These are phyloP conservation scores for Lobophora halterata DNA, from an alignment of 2,888 invertebrate species.

Conservation along the genomic window DNA sequence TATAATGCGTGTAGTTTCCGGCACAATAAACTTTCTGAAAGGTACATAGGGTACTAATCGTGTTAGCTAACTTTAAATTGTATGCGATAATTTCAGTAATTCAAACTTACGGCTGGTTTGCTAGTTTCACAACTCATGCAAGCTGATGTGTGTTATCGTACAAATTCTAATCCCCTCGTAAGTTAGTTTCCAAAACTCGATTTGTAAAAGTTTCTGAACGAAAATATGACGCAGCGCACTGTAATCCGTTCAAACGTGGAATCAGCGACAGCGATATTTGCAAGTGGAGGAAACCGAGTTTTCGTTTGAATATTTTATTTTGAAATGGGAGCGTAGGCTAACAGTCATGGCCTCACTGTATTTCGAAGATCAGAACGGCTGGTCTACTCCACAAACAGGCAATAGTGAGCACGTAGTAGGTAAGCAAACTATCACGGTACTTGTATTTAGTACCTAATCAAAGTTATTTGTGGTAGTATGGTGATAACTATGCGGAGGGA, in stretches of 20 bases:
- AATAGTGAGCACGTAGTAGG: too few relatives aligned
- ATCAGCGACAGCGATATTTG: slow-evolving; percentile 19
- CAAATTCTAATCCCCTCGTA: slow-evolving; percentile 6
- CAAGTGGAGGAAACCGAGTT: slow-evolving; percentile 35
- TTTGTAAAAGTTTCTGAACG: slow-evolving; percentile 25
- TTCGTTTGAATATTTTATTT: slow-evolving; percentile 43
- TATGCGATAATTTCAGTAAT: neutral
- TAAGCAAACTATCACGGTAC: too few relatives aligned
- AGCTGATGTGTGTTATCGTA: slow-evolving; percentile 6
- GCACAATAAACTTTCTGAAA: too few relatives aligned
- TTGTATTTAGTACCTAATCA: too few relatives aligned
- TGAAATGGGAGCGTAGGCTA: slow-evolving; percentile 32
- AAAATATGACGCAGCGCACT: slow-evolving; percentile 20
- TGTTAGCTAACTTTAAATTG: too few relatives aligned
- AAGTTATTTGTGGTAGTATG: too few relatives aligned
- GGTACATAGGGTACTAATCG: too few relatives aligned
- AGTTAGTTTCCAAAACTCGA: slow-evolving; percentile 25
- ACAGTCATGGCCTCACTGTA: slow-evolving; percentile 14
- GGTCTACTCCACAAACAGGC: too few relatives aligned
- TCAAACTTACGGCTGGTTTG: slow-evolving; percentile 1
- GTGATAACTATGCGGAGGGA: too few relatives aligned
- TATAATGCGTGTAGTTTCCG: too few relatives aligned
- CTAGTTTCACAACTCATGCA: slow-evolving; percentile 9
- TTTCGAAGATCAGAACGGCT: neutral
- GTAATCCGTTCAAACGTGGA: slow-evolving; percentile 19